Base-by-base conservation (phyloP, 2,888 invertebrate genomes). In the Agonopterix alstromeriana region DNA sequence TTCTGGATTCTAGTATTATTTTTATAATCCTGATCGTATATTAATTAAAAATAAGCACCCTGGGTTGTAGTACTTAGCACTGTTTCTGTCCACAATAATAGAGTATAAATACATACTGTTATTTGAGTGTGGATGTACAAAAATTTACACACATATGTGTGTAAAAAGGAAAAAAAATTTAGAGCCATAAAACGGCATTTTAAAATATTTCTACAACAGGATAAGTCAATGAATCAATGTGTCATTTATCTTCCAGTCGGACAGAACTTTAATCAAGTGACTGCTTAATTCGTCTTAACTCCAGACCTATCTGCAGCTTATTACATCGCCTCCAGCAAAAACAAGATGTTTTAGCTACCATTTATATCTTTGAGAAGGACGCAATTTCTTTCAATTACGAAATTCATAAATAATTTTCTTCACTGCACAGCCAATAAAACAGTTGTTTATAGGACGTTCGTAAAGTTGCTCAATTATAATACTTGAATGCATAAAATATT, bases 201-300 rank as follows among this genome's bases (percentile, higher is more conserved):
- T 27, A 27, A 27, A 27, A 27, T 27, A 27, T 27, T 27, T 27
- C 27, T 27, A 27, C 27, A 5, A 27, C 27, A 27, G 27, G 27
- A 27, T 27, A 27, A 27, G 27, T 1, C 27, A 27, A 27, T 27
- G 27, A 27, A 27, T 27, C 27, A 27, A 27, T 27, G 27, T 27
- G 27, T 27, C 27, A 27, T 27, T 27, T 27, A 27, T 27, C 53
- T 46, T 45, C 8, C 35, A 7, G 8, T 27, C 4, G 10, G 27
- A 10, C 27, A 27, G 42, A 14, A 14, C 42, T 36, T 35, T 40
- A 27, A 35, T 38, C 14, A 9, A 11, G 36, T 48, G 48, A 51
- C 46, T 48, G 11, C 51, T 46, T 51, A 50, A 50, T 50, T 50
- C 42, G 43, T 12, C 43, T 46, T 46, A 43, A 48, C 44, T 47